phyloP scores from a whole-genome alignment of 2,888 invertebrate genomes.

The Mythimna vitellina region DNA sequence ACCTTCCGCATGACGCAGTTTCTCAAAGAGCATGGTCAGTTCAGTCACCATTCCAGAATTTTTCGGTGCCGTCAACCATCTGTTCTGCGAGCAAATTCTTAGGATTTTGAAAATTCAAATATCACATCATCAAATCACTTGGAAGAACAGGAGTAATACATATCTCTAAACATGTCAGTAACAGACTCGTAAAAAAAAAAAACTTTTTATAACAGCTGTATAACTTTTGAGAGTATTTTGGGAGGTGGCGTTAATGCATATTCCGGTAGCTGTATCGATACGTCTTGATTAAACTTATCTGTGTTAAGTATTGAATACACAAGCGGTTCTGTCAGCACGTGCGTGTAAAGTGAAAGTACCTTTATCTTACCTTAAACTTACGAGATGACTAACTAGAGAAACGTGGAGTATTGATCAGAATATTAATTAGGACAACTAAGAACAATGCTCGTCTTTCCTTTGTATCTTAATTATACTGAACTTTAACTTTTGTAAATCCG shows the following conservation, averaged over 20 bases:
- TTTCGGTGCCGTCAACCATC: no score
- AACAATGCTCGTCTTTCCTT: background rate
- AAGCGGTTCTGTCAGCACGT: slow-evolving; percentile 32
- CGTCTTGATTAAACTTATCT: slow-evolving; percentile 59
- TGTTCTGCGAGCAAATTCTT: no score
- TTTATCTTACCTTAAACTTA: slow-evolving; percentile 26
- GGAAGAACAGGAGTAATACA: no score
- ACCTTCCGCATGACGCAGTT: no score
- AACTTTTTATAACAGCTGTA: background rate
- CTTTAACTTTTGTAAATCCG: background rate
- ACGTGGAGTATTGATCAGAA: slow-evolving; percentile 23
- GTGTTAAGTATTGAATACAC: slow-evolving; percentile 51
- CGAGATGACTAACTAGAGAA: slow-evolving; percentile 1
- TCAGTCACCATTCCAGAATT: no score
- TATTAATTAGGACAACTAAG: slow-evolving; percentile 1
- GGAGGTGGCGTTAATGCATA: slow-evolving; percentile 27
- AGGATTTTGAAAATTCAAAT: no score
- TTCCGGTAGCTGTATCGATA: slow-evolving; percentile 49
- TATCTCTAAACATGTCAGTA: no score
- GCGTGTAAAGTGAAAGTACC: slow-evolving; percentile 27
- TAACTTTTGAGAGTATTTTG: slow-evolving; percentile 16
- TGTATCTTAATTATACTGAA: background rate
- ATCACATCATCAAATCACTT: no score
- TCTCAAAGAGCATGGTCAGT: no score
- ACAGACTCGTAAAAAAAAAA: no score